Percentiles rank a stretch among this genome's conserved stretches.
Evolutionary conservation across 2,888 invertebrate genomes (phyloP).

Genomic region (Ametastegia equiseti): DNA sequence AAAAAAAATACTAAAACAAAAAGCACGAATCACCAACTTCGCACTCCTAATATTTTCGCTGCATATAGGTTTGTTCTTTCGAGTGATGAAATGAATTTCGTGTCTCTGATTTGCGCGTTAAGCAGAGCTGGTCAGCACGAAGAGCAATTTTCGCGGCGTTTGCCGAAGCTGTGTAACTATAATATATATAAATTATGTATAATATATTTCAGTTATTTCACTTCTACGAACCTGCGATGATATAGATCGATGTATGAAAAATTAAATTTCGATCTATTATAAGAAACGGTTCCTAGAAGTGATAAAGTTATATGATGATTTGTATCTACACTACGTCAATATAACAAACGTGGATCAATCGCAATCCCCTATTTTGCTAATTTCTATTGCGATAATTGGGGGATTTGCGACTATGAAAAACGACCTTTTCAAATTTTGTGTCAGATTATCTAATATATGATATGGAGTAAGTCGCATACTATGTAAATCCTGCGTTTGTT

Average conservation of each 20-base stretch:
- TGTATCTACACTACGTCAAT: slow-evolving; percentile 46
- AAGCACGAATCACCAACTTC: not conserved
- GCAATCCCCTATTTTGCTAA: too few species aligned
- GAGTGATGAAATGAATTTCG: not conserved
- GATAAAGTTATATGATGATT: slow-evolving; percentile 3
- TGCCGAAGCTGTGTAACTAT: slow-evolving; percentile 23
- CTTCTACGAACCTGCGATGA: slow-evolving; percentile 48
- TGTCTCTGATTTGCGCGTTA: not conserved
- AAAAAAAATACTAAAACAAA: too few species aligned
- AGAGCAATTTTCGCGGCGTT: slow-evolving; percentile 24
- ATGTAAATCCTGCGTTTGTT: slow-evolving; percentile 45
- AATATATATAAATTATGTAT: slow-evolving; percentile 51
- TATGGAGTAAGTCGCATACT: slow-evolving; percentile 25
- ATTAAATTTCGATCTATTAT: not conserved
- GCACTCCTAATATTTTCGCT: not conserved
- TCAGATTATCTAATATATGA: not conserved
- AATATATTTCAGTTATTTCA: slow-evolving; percentile 51
- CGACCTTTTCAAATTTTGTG: slow-evolving; percentile 24
- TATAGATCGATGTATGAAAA: not conserved
- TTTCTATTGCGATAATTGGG: not conserved
- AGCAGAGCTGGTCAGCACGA: slow-evolving; percentile 12
- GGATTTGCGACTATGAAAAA: slow-evolving; percentile 19
- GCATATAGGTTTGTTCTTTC: not conserved
- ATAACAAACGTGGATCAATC: slow-evolving; percentile 38
- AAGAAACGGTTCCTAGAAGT: slow-evolving; percentile 10